Percentiles rank a stretch among this genome's conserved stretches.
Conservation (phyloP, 2,113 vertebrate genomes). For the Corvus moneduloides region DNA sequence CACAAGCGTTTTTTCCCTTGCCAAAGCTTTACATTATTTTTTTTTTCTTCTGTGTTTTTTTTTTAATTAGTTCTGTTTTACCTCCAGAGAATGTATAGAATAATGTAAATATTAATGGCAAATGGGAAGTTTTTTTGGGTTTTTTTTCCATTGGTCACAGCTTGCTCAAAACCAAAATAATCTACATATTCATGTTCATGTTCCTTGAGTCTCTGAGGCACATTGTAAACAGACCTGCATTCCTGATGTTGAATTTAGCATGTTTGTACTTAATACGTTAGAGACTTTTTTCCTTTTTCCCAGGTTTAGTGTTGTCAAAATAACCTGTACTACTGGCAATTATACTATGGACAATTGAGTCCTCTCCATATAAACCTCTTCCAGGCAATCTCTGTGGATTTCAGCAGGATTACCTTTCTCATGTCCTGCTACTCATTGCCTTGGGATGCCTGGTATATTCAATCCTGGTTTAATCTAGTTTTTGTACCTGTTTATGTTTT, state of each 20-base stretch:
- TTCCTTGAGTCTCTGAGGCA: slow-evolving; percentile 37
- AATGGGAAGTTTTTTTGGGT: neutral
- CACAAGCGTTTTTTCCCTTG: neutral
- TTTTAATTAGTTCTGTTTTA: neutral
- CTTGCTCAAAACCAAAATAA: slow-evolving; percentile 54
- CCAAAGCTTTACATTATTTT: neutral
- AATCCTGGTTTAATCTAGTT: neutral
- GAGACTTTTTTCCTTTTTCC: neutral
- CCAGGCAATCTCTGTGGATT: neutral
- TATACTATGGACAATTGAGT: neutral
- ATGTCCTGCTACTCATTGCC: neutral
- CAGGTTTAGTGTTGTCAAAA: slow-evolving; percentile 61
- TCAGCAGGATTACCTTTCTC: neutral
- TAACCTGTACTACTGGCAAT: slow-evolving; percentile 60
- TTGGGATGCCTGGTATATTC: neutral
- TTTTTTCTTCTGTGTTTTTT: neutral
- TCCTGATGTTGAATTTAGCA: slow-evolving; percentile 55
- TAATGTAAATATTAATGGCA: slow-evolving; percentile 62
- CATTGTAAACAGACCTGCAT: slow-evolving; percentile 55
- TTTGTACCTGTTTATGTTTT: neutral
- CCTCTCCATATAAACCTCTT: neutral
- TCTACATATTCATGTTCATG: slow-evolving; percentile 72
- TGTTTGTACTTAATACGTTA: slow-evolving; percentile 33
- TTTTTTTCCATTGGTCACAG: neutral
- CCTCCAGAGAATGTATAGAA: slow-evolving; percentile 38